Conservation (phyloP, 2,888 invertebrate species). For the Drosophila formosana region DNA sequence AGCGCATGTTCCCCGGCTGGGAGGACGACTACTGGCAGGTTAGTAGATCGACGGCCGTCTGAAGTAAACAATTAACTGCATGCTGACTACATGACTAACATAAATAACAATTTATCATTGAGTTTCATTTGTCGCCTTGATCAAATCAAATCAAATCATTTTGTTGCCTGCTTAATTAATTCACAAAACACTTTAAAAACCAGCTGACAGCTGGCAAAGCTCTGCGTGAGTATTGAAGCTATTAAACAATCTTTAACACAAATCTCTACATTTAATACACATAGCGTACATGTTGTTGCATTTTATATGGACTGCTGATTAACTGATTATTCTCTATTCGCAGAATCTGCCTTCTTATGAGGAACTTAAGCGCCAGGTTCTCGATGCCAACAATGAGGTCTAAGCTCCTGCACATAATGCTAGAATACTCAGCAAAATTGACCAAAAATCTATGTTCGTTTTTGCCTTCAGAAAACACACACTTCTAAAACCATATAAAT, state of each 20-base stretch:
- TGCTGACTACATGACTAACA: background rate
- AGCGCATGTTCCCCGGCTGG: slow-evolving; percentile 91
- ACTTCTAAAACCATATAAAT: slow-evolving; percentile 10
- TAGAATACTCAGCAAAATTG: slow-evolving; percentile 64
- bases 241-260: slow-evolving; percentile 18
- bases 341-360: slow-evolving; percentile 84
- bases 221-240: slow-evolving; percentile 43
- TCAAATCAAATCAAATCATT: slow-evolving; percentile 25
- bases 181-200: slow-evolving; percentile 32
- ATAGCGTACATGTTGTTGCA: background rate
- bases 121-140: slow-evolving; percentile 22
- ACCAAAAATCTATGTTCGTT: slow-evolving; percentile 62
- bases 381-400: slow-evolving; percentile 80
- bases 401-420: slow-evolving; percentile 27
- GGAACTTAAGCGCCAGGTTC: slow-evolving; percentile 80
- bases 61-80: background rate
- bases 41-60: slow-evolving; percentile 76
- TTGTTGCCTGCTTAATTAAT: slow-evolving; percentile 27
- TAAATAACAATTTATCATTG: slow-evolving; percentile 22
- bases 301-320: background rate
- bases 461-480: slow-evolving; percentile 43
- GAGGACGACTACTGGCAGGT: slow-evolving; percentile 89
- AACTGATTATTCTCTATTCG: slow-evolving; percentile 20
- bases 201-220: slow-evolving; percentile 5
- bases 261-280: background rate